Evolutionary conservation across 2,797 vertebrate genomes (phyloP).

Genomic region (Ceryle rudis): DNA sequence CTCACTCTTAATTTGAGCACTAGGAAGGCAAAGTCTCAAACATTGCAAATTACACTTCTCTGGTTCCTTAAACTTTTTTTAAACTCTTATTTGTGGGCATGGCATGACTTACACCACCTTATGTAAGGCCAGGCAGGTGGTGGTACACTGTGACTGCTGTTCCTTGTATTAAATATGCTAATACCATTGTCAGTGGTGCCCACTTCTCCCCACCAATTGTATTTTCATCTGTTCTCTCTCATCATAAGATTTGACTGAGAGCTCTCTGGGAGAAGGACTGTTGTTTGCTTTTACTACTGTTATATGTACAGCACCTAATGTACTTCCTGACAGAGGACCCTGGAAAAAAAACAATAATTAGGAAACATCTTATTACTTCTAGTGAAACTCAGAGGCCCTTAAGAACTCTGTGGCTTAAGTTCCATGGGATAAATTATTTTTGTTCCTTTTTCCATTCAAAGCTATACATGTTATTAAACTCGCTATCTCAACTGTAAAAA

Average conservation of each 20-base stretch:
- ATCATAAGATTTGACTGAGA: not conserved
- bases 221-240: slow-evolving; percentile 36
- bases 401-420: not conserved
- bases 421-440: not conserved
- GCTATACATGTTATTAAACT: not conserved
- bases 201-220: not conserved
- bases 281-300: not conserved
- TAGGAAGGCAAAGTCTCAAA: slow-evolving; percentile 21
- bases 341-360: not conserved
- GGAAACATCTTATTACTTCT: not conserved
- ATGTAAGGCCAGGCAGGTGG: slow-evolving; percentile 47
- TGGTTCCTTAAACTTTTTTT: slow-evolving; percentile 62
- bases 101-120: slow-evolving; percentile 61
- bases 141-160: slow-evolving; percentile 19
- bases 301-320: not conserved
- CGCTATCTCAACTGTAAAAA: not conserved
- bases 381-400: not conserved
- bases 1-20: not conserved
- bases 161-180: not conserved
- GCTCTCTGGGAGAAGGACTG: not conserved
- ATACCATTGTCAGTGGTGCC: not conserved
- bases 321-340: not conserved
- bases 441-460: not conserved
- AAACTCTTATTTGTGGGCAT: slow-evolving; percentile 67
- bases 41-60: slow-evolving; percentile 22